Percentiles rank a stretch among this genome's conserved stretches.
Conservation (phyloP, 1,140 invertebrate species). For the Wiebesia pumilae region DNA sequence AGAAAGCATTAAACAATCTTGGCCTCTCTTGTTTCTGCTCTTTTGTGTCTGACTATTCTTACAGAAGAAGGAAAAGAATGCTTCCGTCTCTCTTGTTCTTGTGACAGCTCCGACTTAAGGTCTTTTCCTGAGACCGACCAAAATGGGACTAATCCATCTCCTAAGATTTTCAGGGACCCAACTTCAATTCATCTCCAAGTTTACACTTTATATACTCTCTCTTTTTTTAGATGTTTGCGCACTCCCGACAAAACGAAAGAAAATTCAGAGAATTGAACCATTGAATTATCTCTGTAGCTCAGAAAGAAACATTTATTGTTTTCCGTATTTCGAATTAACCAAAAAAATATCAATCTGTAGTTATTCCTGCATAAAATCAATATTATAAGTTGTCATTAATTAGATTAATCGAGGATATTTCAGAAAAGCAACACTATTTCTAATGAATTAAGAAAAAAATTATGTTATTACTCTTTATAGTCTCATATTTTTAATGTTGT, state of each 20-base stretch:
- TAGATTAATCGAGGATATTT: too few relatives aligned
- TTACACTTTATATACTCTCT: slow-evolving; percentile 10
- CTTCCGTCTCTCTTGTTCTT: not conserved
- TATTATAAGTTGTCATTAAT: too few relatives aligned
- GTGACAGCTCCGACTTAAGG: not conserved
- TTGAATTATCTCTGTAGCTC: not conserved
- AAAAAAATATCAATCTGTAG: not conserved
- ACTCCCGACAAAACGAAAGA: slow-evolving; percentile 17
- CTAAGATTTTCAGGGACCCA: slow-evolving; percentile 32
- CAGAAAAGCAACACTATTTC: too few relatives aligned
- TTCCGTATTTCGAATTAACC: not conserved
- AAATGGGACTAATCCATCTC: slow-evolving; percentile 46
- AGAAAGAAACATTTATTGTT: not conserved
- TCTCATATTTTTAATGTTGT: too few relatives aligned
- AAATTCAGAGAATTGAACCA: slow-evolving; percentile 4
- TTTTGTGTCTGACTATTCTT: slow-evolving; percentile 21
- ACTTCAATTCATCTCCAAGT: slow-evolving; percentile 2
- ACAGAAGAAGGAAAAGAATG: slow-evolving; percentile 18
- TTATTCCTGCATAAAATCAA: too few relatives aligned
- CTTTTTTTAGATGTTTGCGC: slow-evolving; percentile 23
- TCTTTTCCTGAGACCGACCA: not conserved
- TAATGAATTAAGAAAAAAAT: too few relatives aligned
- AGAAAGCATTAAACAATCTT: not conserved
- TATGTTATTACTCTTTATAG: too few relatives aligned
- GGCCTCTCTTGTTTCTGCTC: not conserved